Conservation (phyloP, 2,113 vertebrate genomes). For the Anhinga anhinga region DNA sequence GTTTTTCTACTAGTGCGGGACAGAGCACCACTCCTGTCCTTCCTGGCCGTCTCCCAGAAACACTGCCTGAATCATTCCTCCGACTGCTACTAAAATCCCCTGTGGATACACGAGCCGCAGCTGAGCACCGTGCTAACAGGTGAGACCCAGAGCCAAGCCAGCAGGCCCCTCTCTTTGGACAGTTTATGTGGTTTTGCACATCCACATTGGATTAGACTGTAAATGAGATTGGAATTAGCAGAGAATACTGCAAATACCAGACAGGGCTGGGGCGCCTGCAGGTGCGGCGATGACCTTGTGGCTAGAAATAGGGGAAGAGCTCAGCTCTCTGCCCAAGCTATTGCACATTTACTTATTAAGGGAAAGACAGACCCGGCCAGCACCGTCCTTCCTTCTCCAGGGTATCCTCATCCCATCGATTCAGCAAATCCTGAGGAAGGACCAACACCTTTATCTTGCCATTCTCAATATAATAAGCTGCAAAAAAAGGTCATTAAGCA, state of each 20-base stretch:
- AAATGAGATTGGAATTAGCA: constrained; percentile 58
- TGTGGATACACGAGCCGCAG: not conserved
- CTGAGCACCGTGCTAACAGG: constrained; percentile 12
- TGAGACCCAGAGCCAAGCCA: not conserved
- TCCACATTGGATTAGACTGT: constrained; percentile 48
- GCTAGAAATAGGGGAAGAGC: not conserved
- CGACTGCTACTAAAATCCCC: not conserved
- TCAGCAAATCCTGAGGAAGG: not conserved
- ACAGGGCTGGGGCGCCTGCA: not conserved
- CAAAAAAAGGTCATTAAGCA: not conserved
- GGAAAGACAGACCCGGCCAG: not conserved
- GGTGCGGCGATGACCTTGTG: constrained; percentile 26
- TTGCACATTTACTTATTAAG: not conserved
- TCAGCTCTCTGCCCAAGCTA: not conserved
- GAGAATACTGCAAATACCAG: constrained; percentile 56
- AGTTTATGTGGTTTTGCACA: constrained; percentile 3
- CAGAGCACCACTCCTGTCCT: not conserved
- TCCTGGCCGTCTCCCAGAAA: constrained; percentile 13
- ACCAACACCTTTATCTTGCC: not conserved
- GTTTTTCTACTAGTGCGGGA: not conserved
- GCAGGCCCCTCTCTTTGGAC: not conserved
- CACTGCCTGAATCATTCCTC: not conserved
- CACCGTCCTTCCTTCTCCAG: not conserved
- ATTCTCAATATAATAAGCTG: not conserved
- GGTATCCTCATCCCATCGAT: not conserved